Evolutionary conservation across 2,888 invertebrate species (phyloP).

Genomic region (Scrobipalpa costella): DNA sequence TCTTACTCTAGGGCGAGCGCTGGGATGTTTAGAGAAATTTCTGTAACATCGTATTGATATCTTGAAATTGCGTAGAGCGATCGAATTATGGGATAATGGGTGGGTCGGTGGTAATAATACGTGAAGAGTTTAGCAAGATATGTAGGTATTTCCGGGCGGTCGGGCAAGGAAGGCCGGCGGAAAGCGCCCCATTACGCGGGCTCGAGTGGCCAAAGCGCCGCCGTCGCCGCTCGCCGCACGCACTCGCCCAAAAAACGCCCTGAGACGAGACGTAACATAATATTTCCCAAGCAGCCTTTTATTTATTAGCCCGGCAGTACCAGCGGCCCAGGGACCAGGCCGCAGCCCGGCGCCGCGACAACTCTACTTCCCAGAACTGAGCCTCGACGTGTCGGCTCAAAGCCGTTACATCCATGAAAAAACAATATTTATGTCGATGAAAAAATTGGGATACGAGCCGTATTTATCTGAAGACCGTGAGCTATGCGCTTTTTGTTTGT

Average conservation of each 20-base stretch:
- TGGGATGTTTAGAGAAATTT: background rate
- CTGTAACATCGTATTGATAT: background rate
- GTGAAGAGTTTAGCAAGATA: conserved; percentile 4
- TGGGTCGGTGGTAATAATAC: background rate
- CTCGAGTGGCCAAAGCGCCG: conserved; percentile 48
- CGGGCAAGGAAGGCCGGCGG: conserved; percentile 40
- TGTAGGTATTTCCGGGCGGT: conserved; percentile 23
- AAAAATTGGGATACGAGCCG: conserved; percentile 72
- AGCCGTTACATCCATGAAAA: conserved; percentile 77
- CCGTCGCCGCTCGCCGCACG: conserved; percentile 47
- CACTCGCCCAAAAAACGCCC: conserved; percentile 66
- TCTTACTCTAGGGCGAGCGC: no score
- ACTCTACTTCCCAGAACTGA: conserved; percentile 72
- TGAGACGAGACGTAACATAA: conserved; percentile 72
- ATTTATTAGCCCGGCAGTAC: conserved; percentile 69
- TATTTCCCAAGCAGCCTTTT: conserved; percentile 79
- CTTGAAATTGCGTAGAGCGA: background rate
- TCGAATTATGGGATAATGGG: background rate
- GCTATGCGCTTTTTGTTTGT: conserved; percentile 72
- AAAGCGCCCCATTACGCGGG: conserved; percentile 59
- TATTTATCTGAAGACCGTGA: conserved; percentile 73
- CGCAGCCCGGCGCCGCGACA: conserved; percentile 74
- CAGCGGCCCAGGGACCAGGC: conserved; percentile 33
- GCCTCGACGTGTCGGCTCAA: conserved; percentile 67
- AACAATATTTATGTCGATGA: conserved; percentile 78